Base-by-base conservation (phyloP, 2,797 vertebrate genomes). In the Sitta carolinensis region DNA sequence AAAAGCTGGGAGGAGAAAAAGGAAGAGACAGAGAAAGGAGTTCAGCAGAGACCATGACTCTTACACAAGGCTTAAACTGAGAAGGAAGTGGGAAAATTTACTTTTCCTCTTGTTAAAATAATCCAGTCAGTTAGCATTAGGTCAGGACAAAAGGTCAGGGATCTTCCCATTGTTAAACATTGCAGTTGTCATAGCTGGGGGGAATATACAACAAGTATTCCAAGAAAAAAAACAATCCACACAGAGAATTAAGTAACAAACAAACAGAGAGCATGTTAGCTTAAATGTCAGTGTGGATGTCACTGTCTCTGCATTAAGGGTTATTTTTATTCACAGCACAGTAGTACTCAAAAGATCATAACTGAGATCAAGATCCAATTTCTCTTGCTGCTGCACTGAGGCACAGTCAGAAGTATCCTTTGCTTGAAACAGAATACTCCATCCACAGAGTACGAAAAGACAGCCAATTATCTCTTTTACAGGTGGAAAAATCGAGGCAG, bases 141-240 rank as follows among this genome's bases (percentile, higher is more conserved):
- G 59, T 85, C 83, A 95, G 94, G 84, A 94, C 92, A 96, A 91
- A 96, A 96, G 84, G 95, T 91, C 84, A 76, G 68, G 55, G 80
- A 90, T 93, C 68, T 93, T 92, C 88, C 48, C 50, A 10, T 80
- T 77, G 45, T 91, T 81, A 91, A 94, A 93, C 66, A 88, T 32
- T 91, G 62, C 54, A 74, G 52, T 54, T 88, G 79, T 84, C 16
- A 51, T 87, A 84, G 76, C 92, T 79, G 57, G 74, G 57, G 87
- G 78, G 48, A 84, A 90, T 48, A 74, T 55, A 86, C 55, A 64
- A 29, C 45, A 72, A 92, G 50, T n/a, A 69, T 78, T 90, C 48
- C 59, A 89, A 91, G 84, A 78, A 77, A 91, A 91, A 82, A 87
- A 94, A 45, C 25, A 77, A 86, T 47, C 75, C 32, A 20, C 78